Evolutionary conservation across 1,140 invertebrate species (phyloP), one percentile per base, ranked within the genome.

Genomic region (Cydia strobilella): DNA sequence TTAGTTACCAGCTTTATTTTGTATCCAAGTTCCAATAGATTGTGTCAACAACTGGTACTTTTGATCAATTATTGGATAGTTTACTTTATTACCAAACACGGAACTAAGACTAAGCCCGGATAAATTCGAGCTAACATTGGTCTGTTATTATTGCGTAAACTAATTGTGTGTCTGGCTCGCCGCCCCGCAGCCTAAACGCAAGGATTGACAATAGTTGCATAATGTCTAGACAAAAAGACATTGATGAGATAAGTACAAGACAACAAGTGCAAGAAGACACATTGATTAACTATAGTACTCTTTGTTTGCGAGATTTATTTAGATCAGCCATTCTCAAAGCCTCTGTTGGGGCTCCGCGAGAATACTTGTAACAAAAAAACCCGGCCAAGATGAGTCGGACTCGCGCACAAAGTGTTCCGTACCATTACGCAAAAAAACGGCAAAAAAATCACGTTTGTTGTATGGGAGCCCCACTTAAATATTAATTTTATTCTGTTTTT

Each of bases 71-170:
- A 23, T 20, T 59, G 20, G 54, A 15, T 15, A 45, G 13, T 45
- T 13, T 45, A 12, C 12, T 45, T 2, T 59, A n/a, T 59, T 59
- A 23, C 54, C 54, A 59, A 59, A 59, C 18, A 1, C 54, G 54
- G 54, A 59, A 59, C 54, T n/a, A n/a, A n/a, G n/a, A n/a, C 51
- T 0, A 59, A 59, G n/a, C 51, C n/a, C 45, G 15, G 13, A 2
- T 7, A 23, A 59, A 59, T 23, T 12, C 18, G 54, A 59, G 15
- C 42, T 4, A 15, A 20, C 51, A 59, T 18, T 51, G 12, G 45
- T 7, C 51, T 54, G 54, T 23, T 59, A 59, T 59, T 59, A 59
- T 59, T 59, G 54, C 54, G 54, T 59, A 59, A 59, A 59, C 7
- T 59, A 59, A 59, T 59, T 23, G 54, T 59, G 18, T 59, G 54